phyloP scores from a whole-genome alignment of 2,797 vertebrate species.

The Danionella dracula region DNA sequence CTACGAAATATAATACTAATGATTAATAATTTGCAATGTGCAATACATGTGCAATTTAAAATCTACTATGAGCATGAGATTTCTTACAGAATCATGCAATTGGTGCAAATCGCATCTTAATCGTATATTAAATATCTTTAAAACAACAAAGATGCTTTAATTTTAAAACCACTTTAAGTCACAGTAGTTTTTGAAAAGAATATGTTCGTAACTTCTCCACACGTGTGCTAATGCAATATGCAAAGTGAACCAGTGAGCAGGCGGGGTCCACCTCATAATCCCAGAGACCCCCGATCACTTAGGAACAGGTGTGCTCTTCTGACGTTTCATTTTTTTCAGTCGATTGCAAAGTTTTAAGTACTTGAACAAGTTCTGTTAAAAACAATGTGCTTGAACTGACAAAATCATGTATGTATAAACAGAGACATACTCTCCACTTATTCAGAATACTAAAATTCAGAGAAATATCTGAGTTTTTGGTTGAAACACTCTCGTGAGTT shows the following conservation, averaged over 20 bases:
- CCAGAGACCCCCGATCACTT: background rate
- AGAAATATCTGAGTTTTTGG: no score
- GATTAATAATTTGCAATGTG: no score
- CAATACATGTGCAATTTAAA: no score
- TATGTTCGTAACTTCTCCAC: background rate
- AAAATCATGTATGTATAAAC: no score
- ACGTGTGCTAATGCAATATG: constrained; percentile 1
- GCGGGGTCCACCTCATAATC: background rate
- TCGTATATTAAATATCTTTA: background rate
- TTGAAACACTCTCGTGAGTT: no score
- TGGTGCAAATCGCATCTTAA: background rate
- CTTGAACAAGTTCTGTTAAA: no score
- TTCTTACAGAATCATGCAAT: background rate
- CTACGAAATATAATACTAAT: background rate
- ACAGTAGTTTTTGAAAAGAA: background rate
- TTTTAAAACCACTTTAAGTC: background rate
- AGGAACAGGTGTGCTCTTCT: background rate
- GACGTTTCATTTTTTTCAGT: no score
- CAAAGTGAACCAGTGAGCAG: background rate
- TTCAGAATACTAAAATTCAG: no score
- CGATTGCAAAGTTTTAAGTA: background rate
- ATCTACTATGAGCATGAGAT: background rate
- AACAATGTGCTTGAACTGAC: no score
- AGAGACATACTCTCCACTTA: no score
- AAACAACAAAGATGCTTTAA: background rate